Conservation (phyloP, 2,888 invertebrate genomes). For the Rhyacophila evoluta region DNA sequence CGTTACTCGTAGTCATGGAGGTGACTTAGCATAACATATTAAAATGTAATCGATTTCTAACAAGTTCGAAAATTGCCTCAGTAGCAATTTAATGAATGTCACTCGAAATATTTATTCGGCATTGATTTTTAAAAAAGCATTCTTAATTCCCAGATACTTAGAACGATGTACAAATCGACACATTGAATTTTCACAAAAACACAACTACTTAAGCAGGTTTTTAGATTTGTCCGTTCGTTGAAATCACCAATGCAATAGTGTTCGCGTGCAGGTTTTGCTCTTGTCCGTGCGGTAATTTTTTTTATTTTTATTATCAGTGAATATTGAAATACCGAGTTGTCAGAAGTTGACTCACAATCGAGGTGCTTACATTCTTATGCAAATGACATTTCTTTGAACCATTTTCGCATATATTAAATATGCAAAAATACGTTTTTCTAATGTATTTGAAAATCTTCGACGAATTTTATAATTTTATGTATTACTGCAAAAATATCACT, state of each 20-base stretch:
- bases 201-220: not conserved
- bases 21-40: too few relatives aligned
- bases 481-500: too few relatives aligned
- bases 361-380: not conserved
- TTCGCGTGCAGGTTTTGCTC: not conserved
- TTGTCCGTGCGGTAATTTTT: slow-evolving; percentile 4
- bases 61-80: too few relatives aligned
- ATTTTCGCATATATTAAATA: not conserved
- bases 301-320: not conserved
- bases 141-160: too few relatives aligned
- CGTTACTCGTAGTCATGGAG: too few relatives aligned
- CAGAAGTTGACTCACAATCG: not conserved
- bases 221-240: not conserved
- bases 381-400: not conserved
- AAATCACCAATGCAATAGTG: not conserved
- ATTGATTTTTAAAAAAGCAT: too few relatives aligned
- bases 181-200: too few relatives aligned
- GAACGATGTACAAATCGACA: too few relatives aligned
- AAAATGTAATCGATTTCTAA: too few relatives aligned
- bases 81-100: too few relatives aligned
- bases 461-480: not conserved
- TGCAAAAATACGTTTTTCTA: not conserved
- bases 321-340: not conserved
- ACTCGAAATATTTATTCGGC: too few relatives aligned
- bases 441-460: not conserved